Base-by-base conservation (phyloP, 2,888 invertebrate genomes). In the Drosophila setosimentum region DNA sequence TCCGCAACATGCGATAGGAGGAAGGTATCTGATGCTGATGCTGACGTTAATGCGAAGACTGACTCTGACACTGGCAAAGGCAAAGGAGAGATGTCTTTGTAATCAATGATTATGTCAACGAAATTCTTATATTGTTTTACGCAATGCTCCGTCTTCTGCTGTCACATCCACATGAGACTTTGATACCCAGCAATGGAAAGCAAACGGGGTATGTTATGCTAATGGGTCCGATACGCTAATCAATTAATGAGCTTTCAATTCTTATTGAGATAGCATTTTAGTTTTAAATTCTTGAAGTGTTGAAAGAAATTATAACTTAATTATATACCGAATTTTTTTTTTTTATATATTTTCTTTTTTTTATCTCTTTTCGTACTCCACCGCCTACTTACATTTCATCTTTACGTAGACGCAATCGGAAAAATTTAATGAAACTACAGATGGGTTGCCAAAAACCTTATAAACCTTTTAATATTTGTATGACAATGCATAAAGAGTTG, bases 61-160 rank as follows among this genome's bases (percentile, higher is more conserved):
- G 45, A 4, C 16, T 1, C 13, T 21, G 42, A 13, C 42, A 40
- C 40, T 40, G 42, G 11, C 40, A 21, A 40, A n/a, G 40, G 10
- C 40, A 16, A 45, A 7, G 42, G 6, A 21, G 13, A 24, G 0
- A 45, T 24, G 45, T 45, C 24, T 45, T 24, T 24, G 27, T n/a
- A 21, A 51, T 48, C 48, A 49, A 48, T 37, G 37, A 10, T 30
- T 29, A 30, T 53, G 48, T 40, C 54, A 68, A 49, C 48, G 30
- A 27, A 13, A 37, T 54, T 32, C 45, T 8, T 4, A 49, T 37
- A 32, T 35, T 21, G 48, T 21, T 13, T 32, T 67, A 49, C 67
- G 32, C 37, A 54, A 54, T 37, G 62, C 16, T 65, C 16, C 21
- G 29, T 10, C 32, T 8, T 21, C 13, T 21, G 48, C 27, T 30